These are phyloP conservation scores for Notospermus geniculatus DNA, from an alignment of 1,140 invertebrate genomes.

Conservation along the genomic window DNA sequence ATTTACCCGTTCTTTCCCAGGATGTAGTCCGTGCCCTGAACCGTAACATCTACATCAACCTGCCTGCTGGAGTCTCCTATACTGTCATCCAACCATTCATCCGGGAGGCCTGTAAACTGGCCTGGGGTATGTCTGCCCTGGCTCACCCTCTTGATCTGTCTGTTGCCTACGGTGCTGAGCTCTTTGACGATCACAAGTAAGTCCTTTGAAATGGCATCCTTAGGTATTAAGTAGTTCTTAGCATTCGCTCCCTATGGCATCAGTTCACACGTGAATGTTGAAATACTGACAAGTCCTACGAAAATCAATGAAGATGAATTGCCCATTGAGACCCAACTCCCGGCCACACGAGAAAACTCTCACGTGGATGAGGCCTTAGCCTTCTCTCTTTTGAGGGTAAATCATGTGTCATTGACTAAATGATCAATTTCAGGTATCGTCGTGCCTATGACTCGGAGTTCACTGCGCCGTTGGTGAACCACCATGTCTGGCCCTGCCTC, in stretches of 20 bases:
- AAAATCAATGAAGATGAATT: too few relatives aligned
- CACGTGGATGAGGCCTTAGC: not conserved
- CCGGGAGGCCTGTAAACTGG: slow-evolving; percentile 50
- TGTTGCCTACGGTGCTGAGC: slow-evolving; percentile 49
- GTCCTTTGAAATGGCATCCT: slow-evolving; percentile 10
- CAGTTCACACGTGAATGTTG: too few relatives aligned
- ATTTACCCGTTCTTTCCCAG: slow-evolving; percentile 26
- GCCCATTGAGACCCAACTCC: not conserved
- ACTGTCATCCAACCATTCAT: slow-evolving; percentile 52
- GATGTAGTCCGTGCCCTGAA: slow-evolving; percentile 52
- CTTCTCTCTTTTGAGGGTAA: too few relatives aligned
- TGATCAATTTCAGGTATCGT: slow-evolving; percentile 48
- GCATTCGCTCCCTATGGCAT: too few relatives aligned
- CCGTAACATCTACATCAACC: slow-evolving; percentile 46
- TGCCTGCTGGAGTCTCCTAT: slow-evolving; percentile 46
- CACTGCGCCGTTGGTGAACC: slow-evolving; percentile 52
- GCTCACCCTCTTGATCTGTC: slow-evolving; percentile 52
- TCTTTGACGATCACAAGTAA: slow-evolving; percentile 54
- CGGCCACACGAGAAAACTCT: not conserved
- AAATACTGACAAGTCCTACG: too few relatives aligned
- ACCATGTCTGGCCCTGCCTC: slow-evolving; percentile 55
- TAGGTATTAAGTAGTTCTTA: not conserved
- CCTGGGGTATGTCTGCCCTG: slow-evolving; percentile 54
- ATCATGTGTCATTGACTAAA: too few relatives aligned
- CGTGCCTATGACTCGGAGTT: slow-evolving; percentile 56